Evolutionary conservation across 2,797 vertebrate species (phyloP).

Genomic region (Pangasius krempfi): DNA sequence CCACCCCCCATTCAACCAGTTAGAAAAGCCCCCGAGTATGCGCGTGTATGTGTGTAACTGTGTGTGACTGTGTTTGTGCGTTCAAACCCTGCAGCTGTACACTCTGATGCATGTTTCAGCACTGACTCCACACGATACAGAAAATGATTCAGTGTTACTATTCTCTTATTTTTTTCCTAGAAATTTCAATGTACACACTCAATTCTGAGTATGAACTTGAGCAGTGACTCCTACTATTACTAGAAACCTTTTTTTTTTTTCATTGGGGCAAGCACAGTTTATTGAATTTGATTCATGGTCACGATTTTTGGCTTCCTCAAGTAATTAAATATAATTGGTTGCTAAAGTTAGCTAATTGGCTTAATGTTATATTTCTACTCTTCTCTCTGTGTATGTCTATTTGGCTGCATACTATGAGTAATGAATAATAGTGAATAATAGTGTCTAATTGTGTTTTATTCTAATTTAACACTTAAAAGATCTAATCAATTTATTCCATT

Average conservation of each 20-base stretch:
- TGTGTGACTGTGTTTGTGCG: background rate
- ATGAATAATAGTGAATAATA: background rate
- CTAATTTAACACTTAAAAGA: background rate
- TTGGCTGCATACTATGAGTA: background rate
- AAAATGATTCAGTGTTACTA: no score
- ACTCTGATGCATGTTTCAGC: background rate
- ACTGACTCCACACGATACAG: background rate
- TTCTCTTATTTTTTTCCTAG: background rate
- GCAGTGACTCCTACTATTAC: background rate
- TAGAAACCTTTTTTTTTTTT: background rate
- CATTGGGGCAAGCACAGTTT: background rate
- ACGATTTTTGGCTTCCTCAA: background rate
- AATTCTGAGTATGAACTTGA: background rate
- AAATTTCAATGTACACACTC: background rate
- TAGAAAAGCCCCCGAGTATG: background rate
- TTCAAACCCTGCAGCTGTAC: background rate
- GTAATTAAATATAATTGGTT: background rate
- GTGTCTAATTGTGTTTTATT: background rate
- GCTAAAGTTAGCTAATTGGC: background rate
- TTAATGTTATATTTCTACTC: background rate
- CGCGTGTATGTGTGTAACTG: slow-evolving; percentile 3
- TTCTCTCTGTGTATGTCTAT: background rate
- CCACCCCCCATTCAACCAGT: background rate
- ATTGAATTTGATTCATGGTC: background rate
- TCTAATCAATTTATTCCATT: background rate